Conservation (phyloP, 2,888 invertebrate species). For the Meteorus colon region DNA sequence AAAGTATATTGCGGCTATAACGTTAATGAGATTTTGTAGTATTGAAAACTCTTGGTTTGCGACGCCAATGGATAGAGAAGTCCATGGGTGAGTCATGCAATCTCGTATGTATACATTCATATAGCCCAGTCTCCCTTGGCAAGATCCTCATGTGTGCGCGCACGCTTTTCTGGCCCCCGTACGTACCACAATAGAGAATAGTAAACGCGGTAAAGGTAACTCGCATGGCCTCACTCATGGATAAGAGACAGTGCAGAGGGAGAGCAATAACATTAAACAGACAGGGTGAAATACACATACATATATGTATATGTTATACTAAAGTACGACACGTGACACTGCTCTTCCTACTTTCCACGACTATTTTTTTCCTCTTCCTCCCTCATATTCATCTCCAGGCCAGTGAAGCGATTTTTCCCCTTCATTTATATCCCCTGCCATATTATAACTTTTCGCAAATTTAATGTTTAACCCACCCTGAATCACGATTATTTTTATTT, state of each 20-base stretch:
- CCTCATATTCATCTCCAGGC: conserved; percentile 13
- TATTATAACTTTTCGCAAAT: conserved; percentile 8
- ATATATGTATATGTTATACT: conserved; percentile 4
- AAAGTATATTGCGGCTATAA: no score
- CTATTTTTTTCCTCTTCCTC: conserved; percentile 25
- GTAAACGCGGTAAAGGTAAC: conserved; percentile 66
- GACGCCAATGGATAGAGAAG: conserved; percentile 44
- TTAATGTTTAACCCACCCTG: neutral
- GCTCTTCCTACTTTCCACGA: conserved; percentile 50
- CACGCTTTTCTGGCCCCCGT: conserved; percentile 32
- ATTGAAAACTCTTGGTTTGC: conserved; percentile 24
- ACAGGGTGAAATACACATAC: conserved; percentile 12
- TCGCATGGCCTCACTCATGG: conserved; percentile 52
- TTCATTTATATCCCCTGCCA: conserved; percentile 25
- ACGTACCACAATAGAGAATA: conserved; percentile 54
- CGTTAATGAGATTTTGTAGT: neutral
- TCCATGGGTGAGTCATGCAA: conserved; percentile 60
- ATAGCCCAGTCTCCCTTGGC: conserved; percentile 56
- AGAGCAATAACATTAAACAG: conserved; percentile 8
- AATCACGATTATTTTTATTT: conserved; percentile 2
- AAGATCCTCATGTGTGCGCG: conserved; percentile 38
- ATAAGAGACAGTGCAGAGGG: conserved; percentile 2
- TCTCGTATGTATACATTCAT: conserved; percentile 48
- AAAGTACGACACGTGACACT: conserved; percentile 49
- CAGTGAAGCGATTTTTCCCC: conserved; percentile 27